Base-by-base conservation (phyloP, 2,113 vertebrate species). In the Myrmophylax atrothorax region DNA sequence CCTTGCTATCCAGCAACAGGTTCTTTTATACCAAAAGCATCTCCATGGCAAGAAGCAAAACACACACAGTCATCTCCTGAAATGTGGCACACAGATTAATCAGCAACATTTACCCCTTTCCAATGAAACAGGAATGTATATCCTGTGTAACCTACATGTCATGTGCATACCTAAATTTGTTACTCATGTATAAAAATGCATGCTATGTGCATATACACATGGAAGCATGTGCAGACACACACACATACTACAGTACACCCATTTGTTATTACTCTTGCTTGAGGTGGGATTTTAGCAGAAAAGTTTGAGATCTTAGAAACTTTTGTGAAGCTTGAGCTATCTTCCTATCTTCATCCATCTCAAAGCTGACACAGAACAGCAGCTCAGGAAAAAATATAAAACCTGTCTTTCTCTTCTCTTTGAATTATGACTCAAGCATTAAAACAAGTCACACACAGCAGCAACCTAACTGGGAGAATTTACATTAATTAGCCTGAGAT, bases 401-500 rank as follows among this genome's bases (percentile, higher is more conserved):
- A 56, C 84, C 81, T 91, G 63, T 59, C 64, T 14, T 4, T 76
- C 64, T 85, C 55, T 55, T 73, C 73, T 35, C 84, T 96, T 87
- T 84, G 83, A 90, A 87, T 96, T 90, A 91, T 93, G 83, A 93
- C 76, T 95, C 82, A 92, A 90, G 79, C 86, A 81, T 64, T 94
- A 78, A 85, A 83, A 64, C 56, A 93, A 90, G 73, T 49, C 79
- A 92, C 90, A 90, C 22, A 53, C 47, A 95, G 83, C 25, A 31
- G 92, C 90, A 96, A 76, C 63, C 60, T 59, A 87, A 95, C 64
- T 46, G 83, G 76, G 35, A 53, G 42, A 96, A 96, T 94, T 93
- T 90, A 93, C 90, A 92, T 92, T 92, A 87, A 95, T 93, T 95
- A 95, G 76, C 64, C 86, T 25, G 68, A 96, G 93, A 95, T 82